These are phyloP conservation scores for Drosophila kohkoa DNA, from an alignment of 1,140 invertebrate genomes.

Conservation along the genomic window DNA sequence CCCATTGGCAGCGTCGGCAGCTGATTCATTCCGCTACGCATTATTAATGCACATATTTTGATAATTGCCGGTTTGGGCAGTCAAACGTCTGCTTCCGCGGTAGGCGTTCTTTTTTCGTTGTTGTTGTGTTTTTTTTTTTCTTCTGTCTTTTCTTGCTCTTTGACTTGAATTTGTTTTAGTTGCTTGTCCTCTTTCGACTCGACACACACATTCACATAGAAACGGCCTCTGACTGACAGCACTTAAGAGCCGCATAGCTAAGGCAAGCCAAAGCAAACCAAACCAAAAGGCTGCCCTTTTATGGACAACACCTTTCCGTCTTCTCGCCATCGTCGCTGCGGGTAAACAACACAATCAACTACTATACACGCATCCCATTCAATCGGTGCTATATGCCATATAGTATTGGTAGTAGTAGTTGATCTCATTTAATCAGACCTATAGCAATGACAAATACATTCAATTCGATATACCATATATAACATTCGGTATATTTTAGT, in stretches of 20 bases:
- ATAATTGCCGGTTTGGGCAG: slow-evolving; percentile 79
- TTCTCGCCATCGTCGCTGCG: neutral
- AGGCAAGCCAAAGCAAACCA: neutral
- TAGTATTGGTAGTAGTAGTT: neutral
- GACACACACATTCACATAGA: slow-evolving; percentile 15
- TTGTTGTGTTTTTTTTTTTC: neutral
- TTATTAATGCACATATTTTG: slow-evolving; percentile 83
- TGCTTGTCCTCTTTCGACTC: slow-evolving; percentile 46
- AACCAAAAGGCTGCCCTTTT: slow-evolving; percentile 38
- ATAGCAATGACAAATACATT: no score
- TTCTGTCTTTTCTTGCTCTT: slow-evolving; percentile 49
- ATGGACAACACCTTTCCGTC: slow-evolving; percentile 31
- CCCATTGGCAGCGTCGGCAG: slow-evolving; percentile 63
- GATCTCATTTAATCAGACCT: no score
- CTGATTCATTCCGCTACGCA: slow-evolving; percentile 80
- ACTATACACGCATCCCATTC: neutral
- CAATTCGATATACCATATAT: no score
- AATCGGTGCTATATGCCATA: slow-evolving; percentile 20
- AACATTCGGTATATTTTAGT: no score
- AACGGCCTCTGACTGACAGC: slow-evolving; percentile 33
- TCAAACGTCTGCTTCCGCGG: slow-evolving; percentile 78
- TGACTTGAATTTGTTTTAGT: slow-evolving; percentile 76
- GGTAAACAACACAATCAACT: neutral
- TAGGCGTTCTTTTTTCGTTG: slow-evolving; percentile 65
- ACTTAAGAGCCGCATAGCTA: slow-evolving; percentile 39